Conservation (phyloP, 2,113 vertebrate species). For the Sialia sialis region DNA sequence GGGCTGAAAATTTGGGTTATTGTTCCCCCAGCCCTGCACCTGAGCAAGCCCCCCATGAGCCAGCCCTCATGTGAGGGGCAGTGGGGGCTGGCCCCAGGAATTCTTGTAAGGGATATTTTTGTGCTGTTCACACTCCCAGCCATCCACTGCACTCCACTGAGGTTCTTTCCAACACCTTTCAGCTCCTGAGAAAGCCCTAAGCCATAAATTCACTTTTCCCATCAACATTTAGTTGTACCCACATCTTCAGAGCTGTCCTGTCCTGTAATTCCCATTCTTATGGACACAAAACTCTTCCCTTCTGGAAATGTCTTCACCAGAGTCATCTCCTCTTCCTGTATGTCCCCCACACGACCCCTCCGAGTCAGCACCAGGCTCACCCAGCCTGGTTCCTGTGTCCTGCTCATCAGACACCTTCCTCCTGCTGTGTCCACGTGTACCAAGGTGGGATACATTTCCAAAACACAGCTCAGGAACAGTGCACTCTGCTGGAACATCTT, state of each 20-base stretch:
- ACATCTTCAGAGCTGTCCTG: background rate
- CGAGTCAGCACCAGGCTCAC: background rate
- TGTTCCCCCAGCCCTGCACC: background rate
- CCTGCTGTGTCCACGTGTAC: rapidly evolving
- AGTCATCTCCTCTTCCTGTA: background rate
- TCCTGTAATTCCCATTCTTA: rapidly evolving
- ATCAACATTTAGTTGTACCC: background rate
- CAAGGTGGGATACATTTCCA: background rate
- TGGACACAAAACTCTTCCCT: rapidly evolving
- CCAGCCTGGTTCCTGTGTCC: background rate
- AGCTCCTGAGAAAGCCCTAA: background rate
- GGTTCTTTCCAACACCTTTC: background rate
- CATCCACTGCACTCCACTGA: rapidly evolving
- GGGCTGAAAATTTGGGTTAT: background rate
- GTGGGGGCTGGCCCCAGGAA: background rate
- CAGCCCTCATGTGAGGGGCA: background rate
- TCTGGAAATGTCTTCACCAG: background rate
- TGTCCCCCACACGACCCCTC: background rate
- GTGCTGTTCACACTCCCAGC: background rate
- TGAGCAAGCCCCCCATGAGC: background rate
- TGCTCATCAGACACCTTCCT: background rate
- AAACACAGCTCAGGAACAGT: background rate
- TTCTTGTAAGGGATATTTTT: background rate
- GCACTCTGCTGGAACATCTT: background rate
- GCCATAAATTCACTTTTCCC: background rate